Conservation (phyloP, 2,888 invertebrate genomes). For the Pterobdella sp. region DNA sequence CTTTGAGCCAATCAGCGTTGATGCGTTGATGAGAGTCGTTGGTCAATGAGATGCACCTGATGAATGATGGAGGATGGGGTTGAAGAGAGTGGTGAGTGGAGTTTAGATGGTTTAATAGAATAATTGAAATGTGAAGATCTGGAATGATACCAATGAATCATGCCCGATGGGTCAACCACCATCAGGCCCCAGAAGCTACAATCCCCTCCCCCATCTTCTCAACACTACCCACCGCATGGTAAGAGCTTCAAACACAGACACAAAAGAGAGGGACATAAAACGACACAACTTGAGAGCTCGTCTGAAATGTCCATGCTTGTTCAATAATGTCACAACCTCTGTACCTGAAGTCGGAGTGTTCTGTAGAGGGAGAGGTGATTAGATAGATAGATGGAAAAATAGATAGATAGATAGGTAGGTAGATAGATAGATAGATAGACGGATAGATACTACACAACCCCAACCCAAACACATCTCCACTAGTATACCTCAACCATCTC, state of each 20-base stretch:
- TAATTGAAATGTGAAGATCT: not conserved
- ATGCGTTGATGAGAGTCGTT: not conserved
- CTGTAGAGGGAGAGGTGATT: no score
- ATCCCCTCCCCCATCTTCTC: not conserved
- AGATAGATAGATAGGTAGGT: not conserved
- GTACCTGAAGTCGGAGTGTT: no score
- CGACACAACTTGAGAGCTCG: not conserved
- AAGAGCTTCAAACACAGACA: not conserved
- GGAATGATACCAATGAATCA: not conserved
- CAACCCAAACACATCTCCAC: not conserved
- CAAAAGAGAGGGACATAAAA: not conserved
- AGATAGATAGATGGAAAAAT: not conserved
- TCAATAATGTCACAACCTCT: not conserved
- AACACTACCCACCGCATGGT: not conserved
- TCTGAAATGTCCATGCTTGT: slow-evolving; percentile 2
- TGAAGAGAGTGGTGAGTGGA: not conserved
- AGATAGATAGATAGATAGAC: not conserved
- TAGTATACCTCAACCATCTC: not conserved
- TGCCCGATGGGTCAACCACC: not conserved
- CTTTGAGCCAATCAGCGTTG: slow-evolving; percentile 11
- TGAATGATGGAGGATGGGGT: not conserved
- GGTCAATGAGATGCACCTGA: not conserved
- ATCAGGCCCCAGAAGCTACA: not conserved
- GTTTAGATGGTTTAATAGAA: not conserved
- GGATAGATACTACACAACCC: not conserved